Base-by-base conservation (phyloP, 2,888 invertebrate species). In the Octodonta nipae region DNA sequence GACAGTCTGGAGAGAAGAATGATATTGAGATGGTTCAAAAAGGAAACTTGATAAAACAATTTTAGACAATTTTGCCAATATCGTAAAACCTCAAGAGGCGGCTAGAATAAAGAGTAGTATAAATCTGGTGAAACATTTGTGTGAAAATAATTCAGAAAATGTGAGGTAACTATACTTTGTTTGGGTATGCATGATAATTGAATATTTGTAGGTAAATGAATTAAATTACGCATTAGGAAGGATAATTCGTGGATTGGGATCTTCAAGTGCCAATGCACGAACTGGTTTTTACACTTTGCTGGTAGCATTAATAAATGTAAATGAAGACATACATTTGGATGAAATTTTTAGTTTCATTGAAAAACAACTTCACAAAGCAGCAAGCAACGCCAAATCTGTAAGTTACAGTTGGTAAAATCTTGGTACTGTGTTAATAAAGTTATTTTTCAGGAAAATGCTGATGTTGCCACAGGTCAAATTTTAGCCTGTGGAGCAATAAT, bases 181-280 rank as follows among this genome's bases (percentile, higher is more conserved):
- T n/a, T n/a, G n/a, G n/a, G n/a, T 22, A 22, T 2, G 22, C 22
- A 10, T 11, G 3, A 5, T 11, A 26, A 8, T 13, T 27, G n/a
- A 6, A 11, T 13, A 28, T 35, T 56, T 65, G 36, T 50, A 75
- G 79, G 68, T 65, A 49, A 64, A 64, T 52, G 79, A 82, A 53
- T 43, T 75, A 7, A 62, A 69, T 28, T 82, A 84, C 60, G 70
- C 73, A 0, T 51, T 85, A 17, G 73, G 70, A 40, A 67, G 84
- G 44, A 58, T 84, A 29, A 65, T 85, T 3, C 66, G 80, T 43
- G 82, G 84, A 38, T 61, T 82, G 38, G 81, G 81, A 16, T 75
- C 83, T 2, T 72, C 77, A 12, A 66, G 74, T 22, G 66, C 68
- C 13, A 64, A 66, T 13, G 68, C 76, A 15, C 68, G 78, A 44